Percentiles rank a stretch among this genome's conserved stretches.
Conservation (phyloP, 2,797 vertebrate species). For the Platyrinchus mystaceus region DNA sequence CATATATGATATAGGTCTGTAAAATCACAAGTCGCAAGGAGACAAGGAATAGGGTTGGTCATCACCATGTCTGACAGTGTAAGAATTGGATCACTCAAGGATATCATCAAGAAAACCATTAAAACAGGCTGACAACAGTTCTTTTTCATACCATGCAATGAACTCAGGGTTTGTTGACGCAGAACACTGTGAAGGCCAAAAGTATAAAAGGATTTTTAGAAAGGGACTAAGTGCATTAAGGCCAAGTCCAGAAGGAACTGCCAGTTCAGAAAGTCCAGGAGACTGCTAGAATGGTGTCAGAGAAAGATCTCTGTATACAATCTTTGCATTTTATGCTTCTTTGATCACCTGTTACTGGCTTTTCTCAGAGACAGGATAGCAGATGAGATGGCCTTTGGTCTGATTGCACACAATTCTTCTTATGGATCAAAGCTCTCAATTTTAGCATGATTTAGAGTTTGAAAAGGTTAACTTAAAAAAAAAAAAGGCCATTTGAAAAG, state of each 20-base stretch:
- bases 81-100: not conserved
- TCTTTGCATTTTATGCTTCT: slow-evolving; percentile 9
- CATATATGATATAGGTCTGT: not conserved
- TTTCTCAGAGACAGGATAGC: not conserved
- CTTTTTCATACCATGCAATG: not conserved
- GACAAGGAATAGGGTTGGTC: not conserved
- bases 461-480: not conserved
- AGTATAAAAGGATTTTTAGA: not conserved
- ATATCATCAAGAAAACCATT: not conserved
- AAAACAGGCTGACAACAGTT: not conserved
- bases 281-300: not conserved
- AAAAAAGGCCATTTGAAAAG: not conserved
- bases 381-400: slow-evolving; percentile 17
- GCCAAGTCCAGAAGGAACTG: slow-evolving; percentile 4
- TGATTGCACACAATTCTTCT: not conserved
- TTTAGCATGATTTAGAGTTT: not conserved
- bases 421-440: slow-evolving; percentile 8
- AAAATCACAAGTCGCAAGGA: not conserved
- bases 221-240: not conserved
- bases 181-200: not conserved
- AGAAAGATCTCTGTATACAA: not conserved
- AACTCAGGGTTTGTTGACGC: not conserved
- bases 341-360: not conserved
- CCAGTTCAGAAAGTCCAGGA: not conserved
- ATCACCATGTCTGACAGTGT: not conserved